Conservation (phyloP, 2,113 vertebrate genomes). For the Chloroceryle aenea region DNA sequence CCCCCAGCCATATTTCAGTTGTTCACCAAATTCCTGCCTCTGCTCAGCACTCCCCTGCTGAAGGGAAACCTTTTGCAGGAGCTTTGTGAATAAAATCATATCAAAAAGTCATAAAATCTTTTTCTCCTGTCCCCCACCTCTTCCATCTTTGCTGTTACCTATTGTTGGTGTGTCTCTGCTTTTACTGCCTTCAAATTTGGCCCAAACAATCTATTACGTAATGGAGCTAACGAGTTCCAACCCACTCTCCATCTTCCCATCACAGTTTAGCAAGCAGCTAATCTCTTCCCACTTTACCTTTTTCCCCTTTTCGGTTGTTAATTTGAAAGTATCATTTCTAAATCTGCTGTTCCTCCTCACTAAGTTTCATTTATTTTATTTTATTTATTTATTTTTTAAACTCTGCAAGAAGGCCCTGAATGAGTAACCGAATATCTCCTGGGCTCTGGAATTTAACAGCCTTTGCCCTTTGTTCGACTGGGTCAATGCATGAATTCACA, state of each 20-base stretch:
- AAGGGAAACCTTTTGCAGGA: background rate
- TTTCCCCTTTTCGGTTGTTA: background rate
- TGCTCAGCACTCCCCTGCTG: background rate
- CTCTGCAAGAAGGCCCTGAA: constrained; percentile 25
- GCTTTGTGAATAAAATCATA: background rate
- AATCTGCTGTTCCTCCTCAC: background rate
- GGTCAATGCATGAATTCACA: constrained; percentile 59
- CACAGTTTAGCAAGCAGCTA: background rate
- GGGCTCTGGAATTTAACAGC: constrained; percentile 55
- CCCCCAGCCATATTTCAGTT: background rate
- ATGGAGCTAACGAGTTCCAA: constrained; percentile 22
- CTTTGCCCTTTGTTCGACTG: constrained; percentile 46
- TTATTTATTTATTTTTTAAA: constrained; percentile 21
- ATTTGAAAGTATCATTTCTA: constrained; percentile 24
- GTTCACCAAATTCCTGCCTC: background rate
- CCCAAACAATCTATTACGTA: background rate
- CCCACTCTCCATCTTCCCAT: background rate
- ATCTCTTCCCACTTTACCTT: background rate
- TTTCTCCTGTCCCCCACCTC: background rate
- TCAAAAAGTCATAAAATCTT: background rate
- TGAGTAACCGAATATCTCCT: constrained; percentile 50
- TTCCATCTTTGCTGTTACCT: background rate
- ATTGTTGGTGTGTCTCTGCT: background rate
- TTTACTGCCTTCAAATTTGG: background rate
- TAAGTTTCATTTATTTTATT: background rate